Base-by-base conservation (phyloP, 1,140 invertebrate species). In the Tetramorium parvispinum region DNA sequence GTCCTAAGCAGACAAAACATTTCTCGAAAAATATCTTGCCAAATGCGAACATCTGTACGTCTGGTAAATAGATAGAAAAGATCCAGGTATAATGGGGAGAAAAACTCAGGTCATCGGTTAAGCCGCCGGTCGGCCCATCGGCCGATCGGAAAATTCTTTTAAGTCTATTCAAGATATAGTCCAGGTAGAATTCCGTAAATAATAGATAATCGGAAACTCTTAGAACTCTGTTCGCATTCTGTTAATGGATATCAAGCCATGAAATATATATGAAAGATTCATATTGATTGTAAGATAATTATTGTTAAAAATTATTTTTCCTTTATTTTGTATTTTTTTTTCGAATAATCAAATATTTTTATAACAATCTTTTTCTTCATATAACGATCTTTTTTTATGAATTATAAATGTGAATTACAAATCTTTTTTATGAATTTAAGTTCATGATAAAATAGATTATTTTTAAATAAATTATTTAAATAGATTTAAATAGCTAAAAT, bases 241-340 rank as follows among this genome's bases (percentile, higher is more conserved):
- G 91, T 94, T 94, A 94, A 94, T 92, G 93, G 93, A 94, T 94
- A 93, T 95, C 93, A 91, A 94, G 92, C 93, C 94, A 93, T 94
- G 27, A 55, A 32, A 49, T 78, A 59, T 61, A 8, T 49, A 3
- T 6, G 3, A 51, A 66, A 66, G 5, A 24, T 51, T 10, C 11
- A 13, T 21, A 66, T 76, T 76, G 21, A 21, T 24, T 43, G 11
- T 66, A 18, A 66, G 16, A 46, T 5, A 49, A 61, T 46, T 27
- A 63, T 46, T 73, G 10, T 46, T 32, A 59, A 65, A 65, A 68
- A 24, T 37, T 75, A 53, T 53, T 37, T 53, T n/a, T 77, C 2
- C 8, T 43, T 76, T 11, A 76, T 55, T 43, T 46, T n/a, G n/a
- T 11, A 24, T 46, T 6, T 78, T 61, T 49, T 16, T 46, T 63